Evolutionary conservation across 2,113 vertebrate genomes (phyloP).

Genomic region (Laticauda colubrina): DNA sequence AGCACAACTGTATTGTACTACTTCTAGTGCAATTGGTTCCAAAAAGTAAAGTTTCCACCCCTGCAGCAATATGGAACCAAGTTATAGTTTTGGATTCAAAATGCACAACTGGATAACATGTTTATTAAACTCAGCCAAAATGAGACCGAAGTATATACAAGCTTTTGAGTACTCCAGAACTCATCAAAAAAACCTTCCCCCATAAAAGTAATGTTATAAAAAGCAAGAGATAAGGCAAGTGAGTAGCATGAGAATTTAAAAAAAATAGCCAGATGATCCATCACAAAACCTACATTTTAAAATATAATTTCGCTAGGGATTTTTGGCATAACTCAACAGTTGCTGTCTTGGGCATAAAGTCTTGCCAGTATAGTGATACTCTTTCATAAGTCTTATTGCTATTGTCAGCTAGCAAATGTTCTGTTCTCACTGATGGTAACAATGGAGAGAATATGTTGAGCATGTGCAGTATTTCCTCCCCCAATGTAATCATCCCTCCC

Average conservation of each 20-base stretch:
- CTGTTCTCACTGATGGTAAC: neutral
- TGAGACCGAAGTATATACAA: neutral
- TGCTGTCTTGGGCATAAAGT: neutral
- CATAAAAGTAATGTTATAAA: neutral
- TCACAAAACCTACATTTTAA: neutral
- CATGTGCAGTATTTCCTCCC: neutral
- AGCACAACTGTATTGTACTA: neutral
- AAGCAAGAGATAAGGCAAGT: neutral
- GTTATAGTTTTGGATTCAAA: neutral
- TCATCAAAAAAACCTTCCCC: neutral
- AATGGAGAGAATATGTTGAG: neutral
- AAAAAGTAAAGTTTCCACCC: neutral
- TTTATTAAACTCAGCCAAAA: neutral
- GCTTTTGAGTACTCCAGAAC: neutral
- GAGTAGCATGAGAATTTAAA: neutral
- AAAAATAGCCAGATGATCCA: neutral
- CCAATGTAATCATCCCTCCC: neutral
- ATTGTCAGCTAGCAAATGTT: neutral
- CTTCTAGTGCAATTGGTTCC: neutral
- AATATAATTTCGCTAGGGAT: neutral
- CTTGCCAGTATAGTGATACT: neutral
- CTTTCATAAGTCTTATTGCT: neutral
- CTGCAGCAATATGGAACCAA: neutral
- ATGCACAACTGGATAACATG: neutral
- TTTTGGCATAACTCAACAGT: neutral